These are phyloP conservation scores for Papilio protenor DNA, from an alignment of 2,888 invertebrate genomes.

Conservation along the genomic window DNA sequence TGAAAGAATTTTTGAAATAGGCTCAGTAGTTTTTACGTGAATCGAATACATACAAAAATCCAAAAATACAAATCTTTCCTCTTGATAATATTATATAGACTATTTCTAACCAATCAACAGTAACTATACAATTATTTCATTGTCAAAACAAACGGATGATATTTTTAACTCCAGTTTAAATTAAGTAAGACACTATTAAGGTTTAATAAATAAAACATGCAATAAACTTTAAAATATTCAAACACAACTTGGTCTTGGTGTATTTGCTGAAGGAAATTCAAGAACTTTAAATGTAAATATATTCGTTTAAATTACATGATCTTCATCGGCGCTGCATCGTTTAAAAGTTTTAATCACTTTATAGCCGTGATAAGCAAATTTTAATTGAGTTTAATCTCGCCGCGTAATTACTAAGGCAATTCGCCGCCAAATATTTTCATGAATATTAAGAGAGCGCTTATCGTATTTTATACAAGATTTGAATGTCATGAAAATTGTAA, in stretches of 20 bases:
- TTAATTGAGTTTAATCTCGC: conserved; percentile 75
- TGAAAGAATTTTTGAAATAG: too few species aligned
- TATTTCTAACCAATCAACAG: too few species aligned
- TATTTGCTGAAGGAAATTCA: conserved; percentile 30
- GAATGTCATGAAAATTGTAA: conserved; percentile 12
- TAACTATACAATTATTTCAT: too few species aligned
- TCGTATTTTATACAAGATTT: conserved; percentile 38
- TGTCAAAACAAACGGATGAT: not conserved
- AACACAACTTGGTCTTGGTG: conserved; percentile 28
- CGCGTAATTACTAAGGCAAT: conserved; percentile 79
- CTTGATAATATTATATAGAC: too few species aligned
- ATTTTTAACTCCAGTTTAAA: not conserved
- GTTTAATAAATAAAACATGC: conserved; percentile 50
- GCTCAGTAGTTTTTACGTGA: too few species aligned
- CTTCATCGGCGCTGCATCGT: conserved; percentile 44
- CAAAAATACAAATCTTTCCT: too few species aligned
- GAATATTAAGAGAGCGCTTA: conserved; percentile 43
- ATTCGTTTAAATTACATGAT: conserved; percentile 43
- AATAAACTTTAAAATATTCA: conserved; percentile 55
- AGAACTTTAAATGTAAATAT: conserved; percentile 43
- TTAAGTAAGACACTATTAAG: not conserved
- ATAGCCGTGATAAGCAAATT: conserved; percentile 44
- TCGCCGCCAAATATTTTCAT: conserved; percentile 44
- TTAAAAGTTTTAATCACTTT: conserved; percentile 45
- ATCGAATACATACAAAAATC: too few species aligned